Base-by-base conservation (phyloP, 1,140 invertebrate species). In the Brachionus paranguensis region DNA sequence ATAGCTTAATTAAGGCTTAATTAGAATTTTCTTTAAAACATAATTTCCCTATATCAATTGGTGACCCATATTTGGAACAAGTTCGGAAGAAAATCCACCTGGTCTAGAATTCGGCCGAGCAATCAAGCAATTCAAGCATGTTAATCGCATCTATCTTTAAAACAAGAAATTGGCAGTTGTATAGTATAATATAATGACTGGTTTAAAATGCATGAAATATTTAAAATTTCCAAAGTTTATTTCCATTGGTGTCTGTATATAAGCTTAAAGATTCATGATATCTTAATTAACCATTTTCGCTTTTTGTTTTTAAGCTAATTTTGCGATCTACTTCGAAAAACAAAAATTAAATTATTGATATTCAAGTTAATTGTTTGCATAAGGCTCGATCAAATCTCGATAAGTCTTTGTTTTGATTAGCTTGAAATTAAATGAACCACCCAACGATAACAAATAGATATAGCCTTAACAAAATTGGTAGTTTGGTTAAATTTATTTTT, bases 281-380 rank as follows among this genome's bases (percentile, higher is more conserved):
- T 60, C 53, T 60, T 60, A 60, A 60, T 60, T 60, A 60, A 60
- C n/a, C 53, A 60, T 20, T 20, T 60, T 60, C 17, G n/a, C 53
- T 24, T 60, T 60, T 60, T 60, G n/a, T 17, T 60, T 60, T 60
- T 20, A 60, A 60, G 53, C n/a, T 60, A 60, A 60, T 60, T 60
- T 60, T 20, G 53, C 53, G 53, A 60, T 60, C 53, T 60, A 60
- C 27, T 60, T 60, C 53, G 17, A 60, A 60, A 53, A 50, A 50
- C n/a, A 50, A 50, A 55, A 60, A 60, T 60, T 60, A 60, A 60
- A 60, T 60, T 60, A 60, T 60, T 60, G 53, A 60, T 60, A 60
- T 60, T 60, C 53, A 20, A 60, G 53, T 60, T 60, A 60, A 60
- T 60, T 60, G 53, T 60, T 60, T 60, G 53, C 53, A 60, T 60